phyloP scores from a whole-genome alignment of 1,140 invertebrate genomes.

The Macrocentrus cingulum region DNA sequence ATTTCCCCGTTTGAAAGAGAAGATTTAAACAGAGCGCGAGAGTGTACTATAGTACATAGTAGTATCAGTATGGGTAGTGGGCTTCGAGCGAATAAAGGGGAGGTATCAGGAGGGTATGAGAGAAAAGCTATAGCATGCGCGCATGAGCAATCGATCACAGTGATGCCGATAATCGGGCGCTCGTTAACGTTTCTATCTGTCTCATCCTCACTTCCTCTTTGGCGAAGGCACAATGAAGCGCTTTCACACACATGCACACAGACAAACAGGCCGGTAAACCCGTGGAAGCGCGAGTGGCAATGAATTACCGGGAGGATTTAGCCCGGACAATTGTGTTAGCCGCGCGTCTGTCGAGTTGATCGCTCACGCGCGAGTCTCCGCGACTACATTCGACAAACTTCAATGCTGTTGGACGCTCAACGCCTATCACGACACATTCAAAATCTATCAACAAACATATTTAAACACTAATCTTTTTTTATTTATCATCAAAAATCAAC shows the following conservation, averaged over 20 bases:
- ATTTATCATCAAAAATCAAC: too few species aligned
- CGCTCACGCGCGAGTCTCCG: constrained; percentile 29
- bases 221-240: constrained; percentile 27
- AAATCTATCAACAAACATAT: too few species aligned
- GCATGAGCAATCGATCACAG: constrained; percentile 5
- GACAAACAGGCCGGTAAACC: constrained; percentile 23
- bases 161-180: constrained; percentile 26
- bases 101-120: constrained; percentile 6
- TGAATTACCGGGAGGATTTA: constrained; percentile 34
- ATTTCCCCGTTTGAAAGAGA: constrained; percentile 20
- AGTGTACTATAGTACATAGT: too few species aligned
- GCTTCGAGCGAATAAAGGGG: too few species aligned
- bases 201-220: constrained; percentile 20
- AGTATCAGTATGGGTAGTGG: too few species aligned
- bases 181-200: constrained; percentile 29
- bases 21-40: neutral
- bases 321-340: constrained; percentile 30
- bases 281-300: constrained; percentile 28
- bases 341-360: constrained; percentile 30
- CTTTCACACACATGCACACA: constrained; percentile 13
- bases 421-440: too few species aligned
- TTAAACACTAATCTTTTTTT: too few species aligned
- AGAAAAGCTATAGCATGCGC: neutral
- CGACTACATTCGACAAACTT: constrained; percentile 23
- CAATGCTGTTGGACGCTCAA: neutral